Conservation (phyloP, 2,888 invertebrate species). For the Piscicola geometra region DNA sequence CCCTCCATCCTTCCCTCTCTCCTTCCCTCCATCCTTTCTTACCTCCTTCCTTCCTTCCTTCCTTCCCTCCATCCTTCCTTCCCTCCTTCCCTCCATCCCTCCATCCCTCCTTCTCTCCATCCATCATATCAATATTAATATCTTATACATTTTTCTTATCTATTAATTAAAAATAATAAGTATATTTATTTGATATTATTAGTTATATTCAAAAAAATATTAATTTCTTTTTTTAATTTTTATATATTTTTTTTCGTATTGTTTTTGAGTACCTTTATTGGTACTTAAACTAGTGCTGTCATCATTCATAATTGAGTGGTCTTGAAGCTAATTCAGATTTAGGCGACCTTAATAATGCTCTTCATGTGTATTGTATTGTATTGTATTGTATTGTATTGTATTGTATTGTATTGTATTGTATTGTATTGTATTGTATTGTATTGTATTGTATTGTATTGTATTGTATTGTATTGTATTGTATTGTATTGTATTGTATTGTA, state of each 20-base stretch:
- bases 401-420: slow-evolving; percentile 14
- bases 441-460: slow-evolving; percentile 16
- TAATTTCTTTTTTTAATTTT: too few species aligned
- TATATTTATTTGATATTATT: too few species aligned
- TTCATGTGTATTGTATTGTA: slow-evolving; percentile 21
- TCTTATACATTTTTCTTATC: too few species aligned
- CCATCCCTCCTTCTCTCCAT: not conserved
- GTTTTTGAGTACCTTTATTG: not conserved
- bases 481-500: slow-evolving; percentile 8
- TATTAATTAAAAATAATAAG: too few species aligned
- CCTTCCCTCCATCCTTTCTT: not conserved
- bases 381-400: slow-evolving; percentile 6
- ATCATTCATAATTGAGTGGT: too few species aligned
- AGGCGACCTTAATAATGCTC: too few species aligned
- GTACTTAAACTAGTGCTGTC: too few species aligned
- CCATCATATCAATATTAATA: too few species aligned
- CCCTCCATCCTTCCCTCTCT: not conserved
- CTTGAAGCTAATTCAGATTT: too few species aligned
- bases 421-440: slow-evolving; percentile 16
- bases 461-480: slow-evolving; percentile 7
- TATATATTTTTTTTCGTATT: not conserved
- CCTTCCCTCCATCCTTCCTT: slow-evolving; percentile 13
- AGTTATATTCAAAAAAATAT: too few species aligned
- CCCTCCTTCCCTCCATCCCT: slow-evolving; percentile 15
- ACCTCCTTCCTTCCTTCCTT: slow-evolving; percentile 6